Evolutionary conservation across 2,797 vertebrate genomes (phyloP).

Genomic region (Luscinia luscinia): DNA sequence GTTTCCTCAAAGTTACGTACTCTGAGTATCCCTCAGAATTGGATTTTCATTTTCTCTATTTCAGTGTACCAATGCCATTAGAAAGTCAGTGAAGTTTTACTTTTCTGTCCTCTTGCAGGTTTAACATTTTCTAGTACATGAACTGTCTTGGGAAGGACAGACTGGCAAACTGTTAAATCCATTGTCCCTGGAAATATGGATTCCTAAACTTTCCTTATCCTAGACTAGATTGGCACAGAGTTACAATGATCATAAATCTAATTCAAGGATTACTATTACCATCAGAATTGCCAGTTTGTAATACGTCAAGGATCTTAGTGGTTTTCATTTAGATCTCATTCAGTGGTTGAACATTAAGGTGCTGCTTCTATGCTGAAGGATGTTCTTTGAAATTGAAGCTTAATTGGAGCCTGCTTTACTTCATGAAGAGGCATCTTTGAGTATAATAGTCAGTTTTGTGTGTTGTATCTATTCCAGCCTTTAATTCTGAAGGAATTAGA

Average conservation of each 20-base stretch:
- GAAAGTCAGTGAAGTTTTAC: not conserved
- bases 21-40: rapidly evolving
- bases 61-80: not conserved
- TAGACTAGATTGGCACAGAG: not conserved
- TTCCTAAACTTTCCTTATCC: not conserved
- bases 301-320: not conserved
- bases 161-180: not conserved
- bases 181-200: not conserved
- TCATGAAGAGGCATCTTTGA: not conserved
- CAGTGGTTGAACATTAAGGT: not conserved
- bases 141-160: not conserved
- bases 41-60: not conserved
- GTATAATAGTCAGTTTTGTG: not conserved
- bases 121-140: not conserved
- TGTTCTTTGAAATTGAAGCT: not conserved
- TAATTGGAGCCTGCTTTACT: not conserved
- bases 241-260: not conserved
- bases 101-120: not conserved
- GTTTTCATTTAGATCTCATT: not conserved
- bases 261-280: not conserved
- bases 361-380: not conserved
- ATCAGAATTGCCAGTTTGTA: not conserved
- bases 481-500: not conserved
- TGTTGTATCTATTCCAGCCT: not conserved
- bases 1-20: not conserved